These are phyloP conservation scores for Synergus umbraculus DNA, from an alignment of 2,888 invertebrate species.

Conservation along the genomic window DNA sequence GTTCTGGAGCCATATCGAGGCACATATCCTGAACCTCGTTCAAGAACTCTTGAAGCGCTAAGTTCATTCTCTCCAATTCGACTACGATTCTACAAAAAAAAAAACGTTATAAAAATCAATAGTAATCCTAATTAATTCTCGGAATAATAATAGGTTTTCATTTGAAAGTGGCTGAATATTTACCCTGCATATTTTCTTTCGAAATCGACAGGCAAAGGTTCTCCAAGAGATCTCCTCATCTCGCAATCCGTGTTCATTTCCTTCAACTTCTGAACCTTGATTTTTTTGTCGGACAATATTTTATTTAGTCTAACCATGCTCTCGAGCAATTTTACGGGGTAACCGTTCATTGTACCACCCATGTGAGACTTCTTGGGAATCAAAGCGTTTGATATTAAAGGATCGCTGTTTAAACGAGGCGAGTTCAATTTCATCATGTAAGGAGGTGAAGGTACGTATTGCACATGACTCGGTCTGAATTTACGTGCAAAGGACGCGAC, in stretches of 20 bases:
- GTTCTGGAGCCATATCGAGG: slow-evolving; percentile 92
- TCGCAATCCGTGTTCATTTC: slow-evolving; percentile 95
- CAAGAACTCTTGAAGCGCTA: slow-evolving; percentile 90
- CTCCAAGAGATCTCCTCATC: slow-evolving; percentile 88
- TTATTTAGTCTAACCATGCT: slow-evolving; percentile 92
- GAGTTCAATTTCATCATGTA: slow-evolving; percentile 72
- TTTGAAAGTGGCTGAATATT: slow-evolving; percentile 33
- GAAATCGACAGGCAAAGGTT: slow-evolving; percentile 90
- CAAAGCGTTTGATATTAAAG: slow-evolving; percentile 80
- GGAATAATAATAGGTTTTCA: too few relatives aligned
- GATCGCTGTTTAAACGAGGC: slow-evolving; percentile 82
- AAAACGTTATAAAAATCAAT: slow-evolving; percentile 19
- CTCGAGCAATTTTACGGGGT: slow-evolving; percentile 90
- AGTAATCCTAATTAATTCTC: background rate
- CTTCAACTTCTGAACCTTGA: slow-evolving; percentile 87
- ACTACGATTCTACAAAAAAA: slow-evolving; percentile 80
- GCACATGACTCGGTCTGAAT: slow-evolving; percentile 85
- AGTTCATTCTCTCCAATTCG: slow-evolving; percentile 94
- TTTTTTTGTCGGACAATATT: slow-evolving; percentile 89
- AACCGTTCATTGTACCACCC: slow-evolving; percentile 86
- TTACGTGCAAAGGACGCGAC: slow-evolving; percentile 90
- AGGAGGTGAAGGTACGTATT: slow-evolving; percentile 76
- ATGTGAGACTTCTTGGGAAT: slow-evolving; percentile 73
- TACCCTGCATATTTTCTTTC: slow-evolving; percentile 93
- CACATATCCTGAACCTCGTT: slow-evolving; percentile 91